Conservation (phyloP, 2,888 invertebrate genomes). For the Strigamia maritima region DNA sequence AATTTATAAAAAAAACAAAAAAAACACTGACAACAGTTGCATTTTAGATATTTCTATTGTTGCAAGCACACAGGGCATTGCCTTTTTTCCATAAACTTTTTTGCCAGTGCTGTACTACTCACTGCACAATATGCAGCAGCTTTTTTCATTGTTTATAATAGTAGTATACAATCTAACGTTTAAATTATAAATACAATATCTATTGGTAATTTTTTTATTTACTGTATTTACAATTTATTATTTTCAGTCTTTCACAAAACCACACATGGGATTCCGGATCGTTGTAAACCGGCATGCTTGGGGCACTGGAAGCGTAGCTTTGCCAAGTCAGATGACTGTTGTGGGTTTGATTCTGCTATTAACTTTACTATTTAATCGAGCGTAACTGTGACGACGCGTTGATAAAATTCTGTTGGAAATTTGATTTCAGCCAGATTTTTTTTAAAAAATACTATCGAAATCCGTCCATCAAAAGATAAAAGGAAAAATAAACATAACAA, state of each 20-base stretch:
- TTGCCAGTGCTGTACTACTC: no score
- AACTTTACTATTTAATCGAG: neutral
- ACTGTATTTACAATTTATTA: no score
- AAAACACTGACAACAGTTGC: no score
- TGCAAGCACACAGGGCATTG: no score
- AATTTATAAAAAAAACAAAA: no score
- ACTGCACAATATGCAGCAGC: no score
- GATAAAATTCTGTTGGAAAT: neutral
- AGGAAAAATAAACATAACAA: neutral
- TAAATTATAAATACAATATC: no score
- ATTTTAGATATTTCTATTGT: no score
- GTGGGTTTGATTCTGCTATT: neutral
- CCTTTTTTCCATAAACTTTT: no score
- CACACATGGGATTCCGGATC: neutral
- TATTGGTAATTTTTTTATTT: no score
- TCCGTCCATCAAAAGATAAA: neutral
- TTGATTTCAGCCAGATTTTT: neutral
- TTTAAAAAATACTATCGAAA: neutral
- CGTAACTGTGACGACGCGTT: neutral
- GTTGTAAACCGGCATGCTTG: neutral
- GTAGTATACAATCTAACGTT: no score
- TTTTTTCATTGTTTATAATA: no score
- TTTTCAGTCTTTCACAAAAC: conserved; percentile 9
- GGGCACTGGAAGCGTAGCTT: neutral
- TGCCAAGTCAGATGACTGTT: neutral